Conservation (phyloP, 2,888 invertebrate genomes). For the Neelides folsomi region DNA sequence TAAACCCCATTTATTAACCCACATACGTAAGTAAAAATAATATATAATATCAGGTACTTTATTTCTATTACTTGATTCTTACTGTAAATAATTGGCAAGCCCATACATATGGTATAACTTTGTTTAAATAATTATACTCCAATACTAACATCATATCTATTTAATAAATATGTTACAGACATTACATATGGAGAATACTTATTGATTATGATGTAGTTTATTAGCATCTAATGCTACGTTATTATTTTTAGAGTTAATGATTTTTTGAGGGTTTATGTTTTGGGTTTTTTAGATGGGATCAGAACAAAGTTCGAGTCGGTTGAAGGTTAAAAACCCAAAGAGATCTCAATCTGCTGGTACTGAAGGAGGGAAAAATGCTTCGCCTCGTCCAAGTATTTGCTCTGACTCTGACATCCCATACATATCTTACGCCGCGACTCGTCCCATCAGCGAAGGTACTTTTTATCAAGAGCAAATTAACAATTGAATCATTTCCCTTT, state of each 20-base stretch:
- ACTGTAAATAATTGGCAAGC: too few species aligned
- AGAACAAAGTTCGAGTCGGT: constrained; percentile 34
- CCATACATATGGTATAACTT: too few species aligned
- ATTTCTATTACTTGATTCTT: too few species aligned
- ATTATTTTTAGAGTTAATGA: background rate
- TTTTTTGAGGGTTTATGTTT: background rate
- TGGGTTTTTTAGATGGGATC: constrained; percentile 34
- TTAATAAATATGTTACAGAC: too few species aligned
- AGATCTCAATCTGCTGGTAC: constrained; percentile 33
- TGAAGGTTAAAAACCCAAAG: constrained; percentile 26
- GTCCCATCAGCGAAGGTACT: constrained; percentile 64
- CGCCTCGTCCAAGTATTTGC: constrained; percentile 76
- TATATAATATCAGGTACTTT: too few species aligned
- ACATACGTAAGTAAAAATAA: too few species aligned
- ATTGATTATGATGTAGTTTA: too few species aligned
- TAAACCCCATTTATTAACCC: too few species aligned
- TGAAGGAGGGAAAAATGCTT: constrained; percentile 38
- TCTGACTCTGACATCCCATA: constrained; percentile 80
- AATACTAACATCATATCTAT: too few species aligned
- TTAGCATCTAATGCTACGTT: too few species aligned
- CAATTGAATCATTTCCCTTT: background rate
- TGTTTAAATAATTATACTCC: too few species aligned
- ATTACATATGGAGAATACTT: too few species aligned
- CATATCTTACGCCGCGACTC: constrained; percentile 76
- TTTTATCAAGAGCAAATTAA: background rate